Percentiles rank a stretch among this genome's conserved stretches.
phyloP scores from a whole-genome alignment of 2,113 vertebrate species.

The Onychorhynchus coronatus region DNA sequence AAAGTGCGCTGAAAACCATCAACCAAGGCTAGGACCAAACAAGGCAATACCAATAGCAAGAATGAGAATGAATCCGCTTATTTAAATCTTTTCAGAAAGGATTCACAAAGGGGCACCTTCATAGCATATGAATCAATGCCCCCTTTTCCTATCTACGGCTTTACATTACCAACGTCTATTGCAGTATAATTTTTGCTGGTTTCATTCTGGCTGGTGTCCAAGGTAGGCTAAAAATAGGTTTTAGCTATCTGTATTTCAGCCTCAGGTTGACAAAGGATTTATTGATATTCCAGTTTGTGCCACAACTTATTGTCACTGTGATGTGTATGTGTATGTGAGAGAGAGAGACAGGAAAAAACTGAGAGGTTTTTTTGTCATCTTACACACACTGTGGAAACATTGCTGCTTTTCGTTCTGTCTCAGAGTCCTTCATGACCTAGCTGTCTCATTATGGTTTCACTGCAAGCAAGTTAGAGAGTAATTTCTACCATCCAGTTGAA shows the following conservation, averaged over 20 bases:
- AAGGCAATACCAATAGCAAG: not conserved
- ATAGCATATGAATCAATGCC: constrained; percentile 17
- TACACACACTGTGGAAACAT: not conserved
- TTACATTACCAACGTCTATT: constrained; percentile 56
- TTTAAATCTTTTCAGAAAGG: not conserved
- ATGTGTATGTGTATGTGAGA: not conserved
- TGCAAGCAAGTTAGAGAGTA: not conserved
- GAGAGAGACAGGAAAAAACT: not conserved
- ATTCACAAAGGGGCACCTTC: not conserved
- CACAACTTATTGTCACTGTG: constrained; percentile 48
- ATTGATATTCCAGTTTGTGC: constrained; percentile 68
- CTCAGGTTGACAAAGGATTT: constrained; percentile 64
- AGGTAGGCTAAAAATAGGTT: constrained; percentile 39
- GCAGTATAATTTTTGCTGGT: constrained; percentile 74
- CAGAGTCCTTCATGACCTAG: not conserved
- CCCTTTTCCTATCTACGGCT: not conserved
- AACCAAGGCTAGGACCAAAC: not conserved
- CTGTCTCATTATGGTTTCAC: not conserved
- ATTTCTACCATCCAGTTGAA: not conserved
- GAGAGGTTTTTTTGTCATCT: not conserved
- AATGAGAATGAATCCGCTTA: not conserved
- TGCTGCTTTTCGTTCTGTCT: constrained; percentile 36
- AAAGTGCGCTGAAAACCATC: not conserved
- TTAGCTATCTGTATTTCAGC: constrained; percentile 55
- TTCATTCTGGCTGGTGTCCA: constrained; percentile 78